Conservation (phyloP, 2,888 invertebrate genomes). For the Rhamnusium bicolor region DNA sequence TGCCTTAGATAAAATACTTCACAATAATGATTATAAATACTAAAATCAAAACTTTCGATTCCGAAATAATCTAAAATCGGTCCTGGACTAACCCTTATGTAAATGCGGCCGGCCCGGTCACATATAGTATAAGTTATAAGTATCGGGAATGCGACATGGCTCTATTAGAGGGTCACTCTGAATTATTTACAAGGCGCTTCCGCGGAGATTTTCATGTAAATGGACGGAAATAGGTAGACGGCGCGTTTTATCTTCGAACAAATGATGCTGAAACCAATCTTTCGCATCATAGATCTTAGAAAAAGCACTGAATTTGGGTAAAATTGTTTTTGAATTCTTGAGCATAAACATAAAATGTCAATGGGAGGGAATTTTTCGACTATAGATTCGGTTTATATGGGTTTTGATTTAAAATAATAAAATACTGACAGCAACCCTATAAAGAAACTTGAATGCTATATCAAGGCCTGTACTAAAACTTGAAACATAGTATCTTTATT, state of each 20-base stretch:
- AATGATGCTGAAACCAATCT: slow-evolving; percentile 59
- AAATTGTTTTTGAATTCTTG: slow-evolving; percentile 45
- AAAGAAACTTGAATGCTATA: no score
- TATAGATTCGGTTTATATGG: not conserved
- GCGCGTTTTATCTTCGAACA: slow-evolving; percentile 60
- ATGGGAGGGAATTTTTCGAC: not conserved
- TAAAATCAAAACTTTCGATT: not conserved
- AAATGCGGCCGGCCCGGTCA: slow-evolving; percentile 56
- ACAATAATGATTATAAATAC: not conserved
- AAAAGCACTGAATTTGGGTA: slow-evolving; percentile 37
- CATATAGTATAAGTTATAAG: slow-evolving; percentile 67
- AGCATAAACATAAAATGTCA: not conserved
- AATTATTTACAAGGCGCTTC: slow-evolving; percentile 70
- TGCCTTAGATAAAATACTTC: no score
- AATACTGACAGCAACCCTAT: no score
- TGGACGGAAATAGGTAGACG: slow-evolving; percentile 59
- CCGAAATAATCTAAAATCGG: slow-evolving; percentile 22
- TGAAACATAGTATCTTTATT: no score
- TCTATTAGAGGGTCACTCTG: slow-evolving; percentile 69
- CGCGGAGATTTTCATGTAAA: slow-evolving; percentile 62
- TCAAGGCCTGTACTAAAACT: no score
- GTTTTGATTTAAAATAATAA: not conserved
- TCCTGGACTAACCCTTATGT: slow-evolving; percentile 57
- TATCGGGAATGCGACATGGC: slow-evolving; percentile 64
- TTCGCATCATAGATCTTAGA: slow-evolving; percentile 41